Base-by-base conservation (phyloP, 2,888 invertebrate genomes). In the Caenorhabditis sinica region DNA sequence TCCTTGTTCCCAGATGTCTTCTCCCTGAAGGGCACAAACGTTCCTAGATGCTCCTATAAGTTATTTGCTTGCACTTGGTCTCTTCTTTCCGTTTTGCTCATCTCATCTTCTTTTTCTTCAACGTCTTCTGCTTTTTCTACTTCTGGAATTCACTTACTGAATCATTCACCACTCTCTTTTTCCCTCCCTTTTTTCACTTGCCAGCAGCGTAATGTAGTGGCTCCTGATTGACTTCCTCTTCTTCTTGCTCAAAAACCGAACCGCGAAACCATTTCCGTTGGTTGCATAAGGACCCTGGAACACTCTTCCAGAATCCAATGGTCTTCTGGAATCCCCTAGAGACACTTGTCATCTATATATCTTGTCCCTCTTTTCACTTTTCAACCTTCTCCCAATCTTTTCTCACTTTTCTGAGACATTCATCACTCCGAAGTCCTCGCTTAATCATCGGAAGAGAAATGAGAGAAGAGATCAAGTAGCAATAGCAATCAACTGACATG, bases 91-190 rank as follows among this genome's bases (percentile, higher is more conserved):
- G 28, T 58, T 56, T 53, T 28, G 28, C 56, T 75, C 75, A 56
- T 66, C 43, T 53, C 25, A 43, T 66, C 28, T 58, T n/a, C 45
- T 45, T 51, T 45, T 73, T 73, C 60, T 43, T 61, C 72, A 45
- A 60, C 72, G 30, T 61, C 49, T 61, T 73, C 49, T 60, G 60
- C 58, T 58, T 43, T 68, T 77, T 69, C 71, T 43, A 72, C 76
- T 77, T 69, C 79, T 79, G 53, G 76, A 79, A 71, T 79, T 79
- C 71, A 65, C 79, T 72, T 79, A 71, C 79, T 79, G 79, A 79
- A 79, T 79, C 79, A 79, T 79, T 79, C 71, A 79, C 40, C 69
- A 72, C 77, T 77, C 53, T 33, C 36, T 61, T 23, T 36, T 43
- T n/a, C 40, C 36, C 51, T 23, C 25, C 49, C 28, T 68, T 61